Evolutionary conservation across 2,797 vertebrate genomes (phyloP), one percentile per base, ranked within the genome.

Genomic region (Zonotrichia albicollis): DNA sequence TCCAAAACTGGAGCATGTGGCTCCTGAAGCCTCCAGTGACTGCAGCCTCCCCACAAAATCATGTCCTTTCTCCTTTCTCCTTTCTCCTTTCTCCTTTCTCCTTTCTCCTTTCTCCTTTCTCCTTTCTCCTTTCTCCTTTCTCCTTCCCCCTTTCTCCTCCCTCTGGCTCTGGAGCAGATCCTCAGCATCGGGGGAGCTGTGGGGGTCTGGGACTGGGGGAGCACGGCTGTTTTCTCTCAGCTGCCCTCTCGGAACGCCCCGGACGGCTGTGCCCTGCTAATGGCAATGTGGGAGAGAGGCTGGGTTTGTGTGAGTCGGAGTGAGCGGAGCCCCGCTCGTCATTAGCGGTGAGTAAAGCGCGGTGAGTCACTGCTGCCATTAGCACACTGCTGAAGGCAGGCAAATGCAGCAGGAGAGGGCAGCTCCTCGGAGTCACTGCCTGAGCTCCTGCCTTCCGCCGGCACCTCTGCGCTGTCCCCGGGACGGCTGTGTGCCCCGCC

Each of bases 341-440:
- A 83, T 84, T 78, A 92, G 64, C 38, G 42, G 61, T 92, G 94
- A 95, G 90, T 51, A 93, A 79, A 93, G 87, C 5, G 1, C 21
- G 6, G 68, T 97, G 95, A 96, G 84, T 96, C 95, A 95, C 83
- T 1, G 2, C 20, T 40, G 92, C 91, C 68, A 53, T 96, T 92
- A 86, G 7, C 90, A 80, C 92, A 20, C 84, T 55, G 48, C 84
- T 55, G 8, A 34, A 51, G 65, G 43, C 73, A 70, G n/a, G 36
- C 36, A 78, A 65, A 64, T 36, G 89, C 94, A 86, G 89, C 8
- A 66, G 82, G 15, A 45, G 84, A 88, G 73, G 3, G 45, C 40
- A n/a, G 65, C 48, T 95, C 82, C 91, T 87, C 87, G 75, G 87
- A 94, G 89, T 51, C 89, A 43, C 61, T 26, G 84, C 29, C 32